Base-by-base conservation (phyloP, 2,888 invertebrate species). In the Eupithecia dodoneata region DNA sequence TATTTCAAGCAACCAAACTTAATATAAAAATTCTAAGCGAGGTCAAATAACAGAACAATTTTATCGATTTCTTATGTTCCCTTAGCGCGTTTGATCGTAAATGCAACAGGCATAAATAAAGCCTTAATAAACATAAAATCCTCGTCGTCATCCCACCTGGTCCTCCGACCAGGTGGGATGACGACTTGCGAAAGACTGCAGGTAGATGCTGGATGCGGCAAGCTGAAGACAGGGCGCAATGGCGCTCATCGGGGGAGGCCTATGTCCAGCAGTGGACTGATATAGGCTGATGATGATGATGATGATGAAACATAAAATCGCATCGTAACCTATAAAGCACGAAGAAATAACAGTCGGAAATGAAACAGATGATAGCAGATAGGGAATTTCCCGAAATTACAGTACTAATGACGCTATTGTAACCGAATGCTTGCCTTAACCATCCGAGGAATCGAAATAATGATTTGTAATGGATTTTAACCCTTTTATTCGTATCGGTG, bases 361-460 rank as follows among this genome's bases (percentile, higher is more conserved):
- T 80, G 79, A 79, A 79, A 76, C 79, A 79, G 77, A 80, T 79
- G 80, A 79, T 75, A 76, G 80, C 63, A 76, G 79, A 80, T 78
- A 77, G 79, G 76, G 76, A 74, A 80, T 79, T 79, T 76, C 70
- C 71, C 71, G 55, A 63, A 81, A 82, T 78, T 79, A 78, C 76
- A 76, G 79, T 78, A 79, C 82, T 80, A 81, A 82, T 81, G 80
- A 76, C 30, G 74, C 71, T 67, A 81, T 80, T 81, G 72, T 81
- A 73, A 76, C 79, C 52, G 65, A 71, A 63, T 67, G 72, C 75
- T 63, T 55, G 73, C 63, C 79, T 76, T 73, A 73, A 75, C 75
- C 71, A 71, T 78, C 73, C 67, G 66, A 15, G 65, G 49, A 73
- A 77, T 77, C 71, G 59, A 55, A 69, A 59, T 74, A 47, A 70